Evolutionary conservation across 1,140 invertebrate species (phyloP).

Genomic region (Pristionchus pacificus): DNA sequence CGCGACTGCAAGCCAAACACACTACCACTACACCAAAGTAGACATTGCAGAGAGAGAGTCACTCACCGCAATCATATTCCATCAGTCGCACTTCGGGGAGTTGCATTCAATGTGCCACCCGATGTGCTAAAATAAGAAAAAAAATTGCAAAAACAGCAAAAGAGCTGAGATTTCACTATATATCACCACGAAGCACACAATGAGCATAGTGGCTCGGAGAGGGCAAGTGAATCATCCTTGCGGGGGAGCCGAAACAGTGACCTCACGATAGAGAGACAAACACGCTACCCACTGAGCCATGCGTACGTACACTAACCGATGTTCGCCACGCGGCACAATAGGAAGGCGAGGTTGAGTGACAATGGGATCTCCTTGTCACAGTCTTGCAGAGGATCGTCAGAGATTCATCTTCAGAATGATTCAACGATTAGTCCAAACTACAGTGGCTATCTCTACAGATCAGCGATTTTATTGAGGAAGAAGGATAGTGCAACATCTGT

Average conservation of each 20-base stretch:
- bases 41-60: not conserved
- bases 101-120: slow-evolving; percentile 66
- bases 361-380: not conserved
- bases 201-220: not conserved
- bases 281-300: not conserved
- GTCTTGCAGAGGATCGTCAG: slow-evolving; percentile 1
- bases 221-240: not conserved
- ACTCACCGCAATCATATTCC: slow-evolving; percentile 89
- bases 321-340: not conserved
- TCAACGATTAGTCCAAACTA: no score
- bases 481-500: no score
- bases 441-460: no score
- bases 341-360: not conserved
- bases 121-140: not conserved
- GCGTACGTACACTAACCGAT: not conserved
- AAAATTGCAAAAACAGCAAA: not conserved
- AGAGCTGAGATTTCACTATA: not conserved
- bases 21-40: not conserved
- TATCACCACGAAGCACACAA: not conserved
- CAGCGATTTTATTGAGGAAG: no score
- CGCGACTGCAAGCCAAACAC: not conserved
- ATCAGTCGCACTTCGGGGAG: slow-evolving; percentile 96
- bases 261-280: not conserved
- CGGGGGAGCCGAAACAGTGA: not conserved
- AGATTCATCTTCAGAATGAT: no score